phyloP scores from a whole-genome alignment of 2,888 invertebrate species.

The Epistrophe eligans region DNA sequence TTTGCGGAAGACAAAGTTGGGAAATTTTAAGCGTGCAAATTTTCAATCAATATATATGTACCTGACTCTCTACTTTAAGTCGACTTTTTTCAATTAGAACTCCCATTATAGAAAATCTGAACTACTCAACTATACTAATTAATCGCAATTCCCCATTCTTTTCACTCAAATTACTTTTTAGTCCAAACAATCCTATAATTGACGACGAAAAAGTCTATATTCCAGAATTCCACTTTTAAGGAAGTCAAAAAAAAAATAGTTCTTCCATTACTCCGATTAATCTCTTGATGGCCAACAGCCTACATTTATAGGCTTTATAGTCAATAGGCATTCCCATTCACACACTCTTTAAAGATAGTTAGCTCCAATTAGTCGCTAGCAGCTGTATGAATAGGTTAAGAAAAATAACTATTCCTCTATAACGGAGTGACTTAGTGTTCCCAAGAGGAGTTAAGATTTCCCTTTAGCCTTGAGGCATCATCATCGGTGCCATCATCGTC shows the following conservation, averaged over 20 bases:
- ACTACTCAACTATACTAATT: conserved; percentile 23
- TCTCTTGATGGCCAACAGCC: conserved; percentile 41
- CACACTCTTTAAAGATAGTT: conserved; percentile 58
- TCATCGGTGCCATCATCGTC: conserved; percentile 4
- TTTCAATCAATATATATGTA: neutral
- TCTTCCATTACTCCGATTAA: conserved; percentile 57
- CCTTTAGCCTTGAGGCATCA: conserved; percentile 51
- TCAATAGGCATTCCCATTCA: conserved; percentile 46
- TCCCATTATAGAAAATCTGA: conserved; percentile 20
- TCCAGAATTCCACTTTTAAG: conserved; percentile 42
- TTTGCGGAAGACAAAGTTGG: neutral
- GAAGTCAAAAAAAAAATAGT: conserved; percentile 38
- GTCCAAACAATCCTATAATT: conserved; percentile 28
- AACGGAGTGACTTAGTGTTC: conserved; percentile 53
- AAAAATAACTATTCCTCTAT: conserved; percentile 30
- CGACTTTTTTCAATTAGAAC: neutral
- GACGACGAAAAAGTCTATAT: conserved; percentile 40
- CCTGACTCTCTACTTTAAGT: neutral
- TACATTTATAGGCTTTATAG: conserved; percentile 8
- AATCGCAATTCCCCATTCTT: conserved; percentile 26
- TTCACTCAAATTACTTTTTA: conserved; percentile 35
- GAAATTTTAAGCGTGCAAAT: neutral
- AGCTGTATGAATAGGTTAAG: conserved; percentile 19
- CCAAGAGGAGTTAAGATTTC: conserved; percentile 35
- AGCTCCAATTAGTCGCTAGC: conserved; percentile 59